These are phyloP conservation scores for Aplysina aerophoba DNA, from an alignment of 37 sponge, comb jelly and placozoan genomes.

Conservation along the genomic window DNA sequence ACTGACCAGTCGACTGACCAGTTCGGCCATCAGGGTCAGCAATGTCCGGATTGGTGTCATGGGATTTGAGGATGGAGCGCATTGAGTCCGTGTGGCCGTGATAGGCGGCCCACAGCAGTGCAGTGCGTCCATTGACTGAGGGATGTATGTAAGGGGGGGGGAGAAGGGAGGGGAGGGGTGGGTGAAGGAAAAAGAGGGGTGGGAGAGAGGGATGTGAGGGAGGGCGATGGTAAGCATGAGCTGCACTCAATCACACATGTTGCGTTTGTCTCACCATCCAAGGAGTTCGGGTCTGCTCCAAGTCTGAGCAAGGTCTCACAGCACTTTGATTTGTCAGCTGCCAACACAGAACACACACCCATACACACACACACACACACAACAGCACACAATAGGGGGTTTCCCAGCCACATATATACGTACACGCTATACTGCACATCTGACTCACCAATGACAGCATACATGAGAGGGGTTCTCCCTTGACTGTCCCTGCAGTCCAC, in stretches of 20 bases:
- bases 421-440: too few species aligned
- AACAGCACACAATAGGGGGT: neutral
- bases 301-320: slow-evolving; percentile 25
- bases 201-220: too few species aligned
- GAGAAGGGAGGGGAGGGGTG: too few species aligned
- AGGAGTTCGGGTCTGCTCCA: slow-evolving; percentile 9
- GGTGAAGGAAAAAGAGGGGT: too few species aligned
- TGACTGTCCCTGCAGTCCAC: slow-evolving; percentile 61
- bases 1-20: neutral
- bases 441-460: slow-evolving; percentile 68
- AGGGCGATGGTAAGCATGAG: too few species aligned
- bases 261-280: slow-evolving; percentile 24
- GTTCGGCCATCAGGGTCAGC: slow-evolving; percentile 47
- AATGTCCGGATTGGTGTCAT: slow-evolving; percentile 22
- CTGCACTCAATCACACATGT: too few species aligned
- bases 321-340: slow-evolving; percentile 36
- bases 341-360: neutral
- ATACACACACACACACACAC: neutral
- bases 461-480: slow-evolving; percentile 82
- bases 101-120: slow-evolving; percentile 49
- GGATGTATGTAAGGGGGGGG: too few species aligned
- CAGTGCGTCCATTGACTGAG: slow-evolving; percentile 43
- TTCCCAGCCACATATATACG: neutral
- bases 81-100: slow-evolving; percentile 43
- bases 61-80: slow-evolving; percentile 25